phyloP scores from a whole-genome alignment of 2,888 invertebrate species.

The Eupeodes latifasciatus region DNA sequence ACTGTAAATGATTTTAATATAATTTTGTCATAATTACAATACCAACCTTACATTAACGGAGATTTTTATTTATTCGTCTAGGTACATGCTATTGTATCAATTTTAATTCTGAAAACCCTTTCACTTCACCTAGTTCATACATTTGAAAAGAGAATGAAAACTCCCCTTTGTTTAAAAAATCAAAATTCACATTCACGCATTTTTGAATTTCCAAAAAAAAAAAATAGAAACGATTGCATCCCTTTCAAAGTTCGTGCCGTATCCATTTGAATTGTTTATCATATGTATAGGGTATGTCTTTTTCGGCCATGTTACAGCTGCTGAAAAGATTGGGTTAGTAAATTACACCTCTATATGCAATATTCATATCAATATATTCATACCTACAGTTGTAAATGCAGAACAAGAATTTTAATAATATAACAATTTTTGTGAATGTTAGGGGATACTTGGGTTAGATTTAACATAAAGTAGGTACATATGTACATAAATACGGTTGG shows the following conservation, averaged over 20 bases:
- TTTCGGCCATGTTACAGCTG: background rate
- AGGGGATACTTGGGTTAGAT: background rate
- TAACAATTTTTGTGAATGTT: background rate
- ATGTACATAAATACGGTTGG: background rate
- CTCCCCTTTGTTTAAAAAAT: too few relatives aligned
- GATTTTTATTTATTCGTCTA: too few relatives aligned
- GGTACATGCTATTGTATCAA: too few relatives aligned
- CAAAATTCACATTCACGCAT: too few relatives aligned
- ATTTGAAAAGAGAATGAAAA: too few relatives aligned
- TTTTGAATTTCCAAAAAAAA: background rate
- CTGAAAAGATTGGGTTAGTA: background rate
- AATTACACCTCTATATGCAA: background rate
- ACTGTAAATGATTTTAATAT: too few relatives aligned
- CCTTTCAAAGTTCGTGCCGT: background rate
- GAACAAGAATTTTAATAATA: background rate
- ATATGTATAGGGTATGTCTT: background rate
- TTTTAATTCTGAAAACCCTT: too few relatives aligned
- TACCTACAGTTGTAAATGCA: background rate
- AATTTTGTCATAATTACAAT: too few relatives aligned
- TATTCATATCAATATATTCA: background rate
- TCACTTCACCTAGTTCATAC: too few relatives aligned
- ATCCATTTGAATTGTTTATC: background rate
- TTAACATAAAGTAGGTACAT: background rate
- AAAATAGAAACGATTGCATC: background rate
- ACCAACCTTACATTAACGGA: too few relatives aligned